phyloP scores from a whole-genome alignment of 2,797 vertebrate species.

The Sebastes jordani region DNA sequence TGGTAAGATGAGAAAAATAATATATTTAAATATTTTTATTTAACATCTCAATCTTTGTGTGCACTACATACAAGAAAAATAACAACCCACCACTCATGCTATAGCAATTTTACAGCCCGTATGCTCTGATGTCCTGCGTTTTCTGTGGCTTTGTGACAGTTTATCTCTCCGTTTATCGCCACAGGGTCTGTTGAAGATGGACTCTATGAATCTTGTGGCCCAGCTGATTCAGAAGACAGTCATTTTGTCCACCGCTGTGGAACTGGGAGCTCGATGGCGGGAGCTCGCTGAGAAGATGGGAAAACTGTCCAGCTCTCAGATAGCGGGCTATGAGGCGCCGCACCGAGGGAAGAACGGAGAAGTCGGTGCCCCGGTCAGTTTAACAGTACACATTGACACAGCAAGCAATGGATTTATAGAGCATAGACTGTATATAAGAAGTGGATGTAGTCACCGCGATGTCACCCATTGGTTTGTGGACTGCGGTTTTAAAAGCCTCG shows the following conservation, averaged over 20 bases:
- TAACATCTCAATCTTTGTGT: neutral
- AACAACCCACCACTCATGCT: neutral
- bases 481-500: too few relatives aligned
- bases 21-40: neutral
- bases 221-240: constrained; percentile 91
- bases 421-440: too few relatives aligned
- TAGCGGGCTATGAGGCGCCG: constrained; percentile 89
- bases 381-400: neutral
- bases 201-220: constrained; percentile 87
- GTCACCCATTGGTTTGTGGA: too few relatives aligned
- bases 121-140: neutral
- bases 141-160: neutral
- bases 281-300: constrained; percentile 91
- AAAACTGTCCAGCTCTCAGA: constrained; percentile 89
- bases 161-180: constrained; percentile 18
- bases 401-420: neutral
- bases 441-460: too few relatives aligned
- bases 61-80: neutral
- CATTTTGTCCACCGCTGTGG: constrained; percentile 93
- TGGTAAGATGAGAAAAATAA: constrained; percentile 80
- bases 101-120: too few relatives aligned
- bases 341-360: constrained; percentile 87
- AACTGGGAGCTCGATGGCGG: constrained; percentile 91
- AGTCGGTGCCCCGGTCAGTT: constrained; percentile 86
- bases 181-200: constrained; percentile 94